A percentile compares a stretch with the other conserved stretches of the same genome.
phyloP scores from a whole-genome alignment of 2,888 invertebrate species.

The Torymus aiolomorphi region DNA sequence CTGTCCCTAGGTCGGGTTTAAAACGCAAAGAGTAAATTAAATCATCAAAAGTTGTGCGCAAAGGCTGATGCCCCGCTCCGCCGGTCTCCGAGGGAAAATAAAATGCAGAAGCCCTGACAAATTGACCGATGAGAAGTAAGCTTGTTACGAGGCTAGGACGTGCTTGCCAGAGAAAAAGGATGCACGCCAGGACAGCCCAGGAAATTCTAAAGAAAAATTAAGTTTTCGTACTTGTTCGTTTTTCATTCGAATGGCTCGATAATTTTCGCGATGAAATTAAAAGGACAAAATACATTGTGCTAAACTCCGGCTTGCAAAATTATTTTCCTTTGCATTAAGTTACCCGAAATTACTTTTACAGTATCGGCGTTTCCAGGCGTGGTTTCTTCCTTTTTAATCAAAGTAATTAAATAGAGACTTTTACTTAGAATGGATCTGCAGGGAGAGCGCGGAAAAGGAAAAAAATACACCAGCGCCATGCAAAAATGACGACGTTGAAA shows the following conservation, averaged over 20 bases:
- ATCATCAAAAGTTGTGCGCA: constrained; percentile 65
- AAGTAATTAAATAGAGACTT: constrained; percentile 43
- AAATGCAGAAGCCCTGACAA: constrained; percentile 67
- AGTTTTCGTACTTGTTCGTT: no score
- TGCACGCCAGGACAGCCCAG: no score
- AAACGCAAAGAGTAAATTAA: constrained; percentile 65
- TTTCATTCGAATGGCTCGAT: neutral
- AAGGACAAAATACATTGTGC: no score
- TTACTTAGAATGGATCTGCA: constrained; percentile 21
- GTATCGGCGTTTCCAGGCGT: neutral
- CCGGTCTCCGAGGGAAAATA: constrained; percentile 60
- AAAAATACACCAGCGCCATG: constrained; percentile 16
- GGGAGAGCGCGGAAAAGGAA: constrained; percentile 13
- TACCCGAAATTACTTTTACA: no score
- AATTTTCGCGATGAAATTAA: neutral
- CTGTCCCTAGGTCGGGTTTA: constrained; percentile 62
- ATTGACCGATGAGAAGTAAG: constrained; percentile 67
- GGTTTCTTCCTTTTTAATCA: constrained; percentile 22
- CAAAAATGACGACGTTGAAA: constrained; percentile 39
- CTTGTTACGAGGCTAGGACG: constrained; percentile 61
- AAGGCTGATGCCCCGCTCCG: constrained; percentile 42
- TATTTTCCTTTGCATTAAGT: no score
- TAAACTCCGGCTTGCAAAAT: no score
- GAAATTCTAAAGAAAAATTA: no score
- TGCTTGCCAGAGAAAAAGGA: neutral